A percentile compares a stretch with the other conserved stretches of the same genome.
phyloP scores from a whole-genome alignment of 2,113 vertebrate genomes.

The Periophthalmodon schlosseri region DNA sequence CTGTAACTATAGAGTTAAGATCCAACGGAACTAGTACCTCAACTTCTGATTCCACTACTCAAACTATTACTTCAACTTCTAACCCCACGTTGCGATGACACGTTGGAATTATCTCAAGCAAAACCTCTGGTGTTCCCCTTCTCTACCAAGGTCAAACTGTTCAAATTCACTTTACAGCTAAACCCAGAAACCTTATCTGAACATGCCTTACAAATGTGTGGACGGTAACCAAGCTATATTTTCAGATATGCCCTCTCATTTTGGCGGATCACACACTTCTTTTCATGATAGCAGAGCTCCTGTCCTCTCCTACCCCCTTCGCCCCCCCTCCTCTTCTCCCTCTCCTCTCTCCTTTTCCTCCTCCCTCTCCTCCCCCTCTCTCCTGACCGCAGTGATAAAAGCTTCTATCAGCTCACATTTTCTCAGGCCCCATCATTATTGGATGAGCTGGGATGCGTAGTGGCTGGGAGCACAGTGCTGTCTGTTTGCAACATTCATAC shows the following conservation, averaged over 20 bases:
- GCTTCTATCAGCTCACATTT: slow-evolving; percentile 48
- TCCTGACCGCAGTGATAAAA: slow-evolving; percentile 49
- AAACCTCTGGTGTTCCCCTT: too few relatives aligned
- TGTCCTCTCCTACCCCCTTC: neutral
- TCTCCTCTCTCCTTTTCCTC: slow-evolving; percentile 5
- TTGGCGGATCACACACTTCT: neutral
- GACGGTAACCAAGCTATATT: too few relatives aligned
- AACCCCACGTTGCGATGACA: too few relatives aligned
- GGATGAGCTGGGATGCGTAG: slow-evolving; percentile 56
- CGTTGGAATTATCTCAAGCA: too few relatives aligned
- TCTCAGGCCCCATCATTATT: slow-evolving; percentile 65
- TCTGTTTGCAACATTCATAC: slow-evolving; percentile 64
- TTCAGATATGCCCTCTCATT: neutral
- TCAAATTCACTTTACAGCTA: too few relatives aligned
- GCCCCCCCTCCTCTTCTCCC: neutral
- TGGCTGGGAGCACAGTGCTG: slow-evolving; percentile 49
- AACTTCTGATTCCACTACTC: too few relatives aligned
- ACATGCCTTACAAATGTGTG: too few relatives aligned
- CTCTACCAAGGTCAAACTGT: too few relatives aligned
- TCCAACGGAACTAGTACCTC: too few relatives aligned
- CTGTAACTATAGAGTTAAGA: too few relatives aligned
- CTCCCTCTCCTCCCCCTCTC: slow-evolving; percentile 1
- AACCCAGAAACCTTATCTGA: too few relatives aligned
- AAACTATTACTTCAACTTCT: too few relatives aligned
- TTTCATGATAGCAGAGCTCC: neutral